These are phyloP conservation scores for Lepidocyrtoides sp. DNA, from an alignment of 2,888 invertebrate genomes.

Conservation along the genomic window DNA sequence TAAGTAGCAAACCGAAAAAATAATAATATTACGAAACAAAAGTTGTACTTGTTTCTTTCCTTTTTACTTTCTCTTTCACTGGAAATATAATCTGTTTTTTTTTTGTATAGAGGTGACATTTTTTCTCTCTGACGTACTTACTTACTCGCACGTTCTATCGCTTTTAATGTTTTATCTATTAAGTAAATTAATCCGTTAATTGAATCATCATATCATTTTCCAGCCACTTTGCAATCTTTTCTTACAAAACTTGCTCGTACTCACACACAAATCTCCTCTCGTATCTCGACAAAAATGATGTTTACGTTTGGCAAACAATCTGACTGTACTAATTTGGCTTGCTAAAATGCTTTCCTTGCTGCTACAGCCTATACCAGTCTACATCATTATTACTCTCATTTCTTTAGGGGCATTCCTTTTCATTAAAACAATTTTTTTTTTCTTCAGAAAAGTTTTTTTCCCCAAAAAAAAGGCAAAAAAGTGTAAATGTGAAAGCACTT, in stretches of 20 bases:
- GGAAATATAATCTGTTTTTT: slow-evolving; percentile 25
- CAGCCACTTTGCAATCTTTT: slow-evolving; percentile 11
- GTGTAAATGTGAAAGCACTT: not conserved
- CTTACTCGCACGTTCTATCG: not conserved
- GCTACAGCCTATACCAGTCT: too few relatives aligned
- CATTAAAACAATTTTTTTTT: too few relatives aligned
- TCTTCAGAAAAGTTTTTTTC: too few relatives aligned
- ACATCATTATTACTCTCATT: too few relatives aligned
- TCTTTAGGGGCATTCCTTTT: too few relatives aligned
- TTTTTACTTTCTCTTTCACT: not conserved
- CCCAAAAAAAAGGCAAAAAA: not conserved
- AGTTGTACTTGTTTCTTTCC: not conserved
- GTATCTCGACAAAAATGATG: not conserved
- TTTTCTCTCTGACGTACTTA: not conserved
- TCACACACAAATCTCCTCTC: too few relatives aligned
- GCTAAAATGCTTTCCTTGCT: too few relatives aligned
- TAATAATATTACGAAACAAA: too few relatives aligned
- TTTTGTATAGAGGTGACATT: not conserved
- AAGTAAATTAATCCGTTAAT: slow-evolving; percentile 50
- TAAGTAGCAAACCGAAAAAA: too few relatives aligned
- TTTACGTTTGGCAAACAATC: slow-evolving; percentile 32
- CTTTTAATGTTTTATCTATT: slow-evolving; percentile 38
- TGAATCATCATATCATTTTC: slow-evolving; percentile 38
- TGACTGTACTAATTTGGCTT: not conserved
- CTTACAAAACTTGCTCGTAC: not conserved